phyloP scores from a whole-genome alignment of 2,113 vertebrate genomes.

The Chamaea fasciata region DNA sequence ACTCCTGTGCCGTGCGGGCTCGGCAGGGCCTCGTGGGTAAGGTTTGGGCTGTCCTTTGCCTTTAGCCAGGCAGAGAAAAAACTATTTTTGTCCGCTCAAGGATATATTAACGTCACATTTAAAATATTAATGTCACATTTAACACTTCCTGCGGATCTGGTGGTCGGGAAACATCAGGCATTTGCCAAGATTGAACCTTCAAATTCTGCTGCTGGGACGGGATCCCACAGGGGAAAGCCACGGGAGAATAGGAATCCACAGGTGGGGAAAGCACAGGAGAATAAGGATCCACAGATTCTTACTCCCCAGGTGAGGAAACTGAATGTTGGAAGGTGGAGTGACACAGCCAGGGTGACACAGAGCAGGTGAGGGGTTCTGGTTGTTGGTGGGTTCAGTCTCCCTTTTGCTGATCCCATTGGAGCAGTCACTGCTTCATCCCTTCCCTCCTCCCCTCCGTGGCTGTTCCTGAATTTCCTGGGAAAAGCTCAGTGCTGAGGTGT shows the following conservation, averaged over 20 bases:
- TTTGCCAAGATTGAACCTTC: neutral
- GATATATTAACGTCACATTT: accelerated
- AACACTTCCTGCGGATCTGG: accelerated
- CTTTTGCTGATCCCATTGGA: neutral
- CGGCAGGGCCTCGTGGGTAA: accelerated
- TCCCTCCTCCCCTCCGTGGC: neutral
- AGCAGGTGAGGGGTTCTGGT: neutral
- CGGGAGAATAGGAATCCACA: neutral
- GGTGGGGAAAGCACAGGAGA: neutral
- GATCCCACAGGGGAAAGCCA: neutral
- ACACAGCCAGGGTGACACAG: neutral
- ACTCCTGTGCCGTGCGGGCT: accelerated
- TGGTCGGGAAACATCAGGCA: neutral
- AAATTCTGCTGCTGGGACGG: neutral
- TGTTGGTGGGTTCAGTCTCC: neutral
- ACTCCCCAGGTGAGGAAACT: neutral
- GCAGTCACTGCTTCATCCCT: neutral
- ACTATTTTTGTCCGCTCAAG: neutral
- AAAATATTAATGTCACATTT: accelerated
- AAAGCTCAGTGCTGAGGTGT: neutral
- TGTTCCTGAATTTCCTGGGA: neutral
- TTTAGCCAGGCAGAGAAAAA: neutral
- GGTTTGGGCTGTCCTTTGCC: neutral
- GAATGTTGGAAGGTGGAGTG: neutral
- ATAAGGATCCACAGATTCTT: neutral